Evolutionary conservation across 2,797 vertebrate genomes (phyloP).

Genomic region (Crypturellus tataupa): DNA sequence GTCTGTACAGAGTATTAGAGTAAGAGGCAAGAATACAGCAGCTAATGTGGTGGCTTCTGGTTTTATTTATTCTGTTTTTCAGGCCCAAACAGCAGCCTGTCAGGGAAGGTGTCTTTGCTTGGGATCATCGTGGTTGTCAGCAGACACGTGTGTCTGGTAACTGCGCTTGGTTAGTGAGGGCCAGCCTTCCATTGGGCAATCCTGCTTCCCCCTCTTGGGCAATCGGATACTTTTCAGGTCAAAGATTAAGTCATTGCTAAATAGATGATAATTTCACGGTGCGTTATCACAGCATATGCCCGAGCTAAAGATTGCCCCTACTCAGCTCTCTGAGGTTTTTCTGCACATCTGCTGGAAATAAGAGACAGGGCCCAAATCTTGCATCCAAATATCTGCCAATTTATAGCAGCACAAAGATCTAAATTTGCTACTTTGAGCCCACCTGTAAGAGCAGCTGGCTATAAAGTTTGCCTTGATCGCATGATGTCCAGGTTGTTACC

Average conservation of each 20-base stretch:
- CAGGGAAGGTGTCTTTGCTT: constrained; percentile 49
- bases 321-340: background rate
- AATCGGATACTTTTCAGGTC: constrained; percentile 27
- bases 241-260: constrained; percentile 19
- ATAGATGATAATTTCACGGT: constrained; percentile 8
- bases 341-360: background rate
- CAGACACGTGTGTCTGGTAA: constrained; percentile 23
- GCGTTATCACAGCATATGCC: background rate
- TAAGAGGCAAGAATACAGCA: constrained; percentile 67
- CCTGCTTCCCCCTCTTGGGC: background rate
- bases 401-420: background rate
- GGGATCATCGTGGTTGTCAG: constrained; percentile 40
- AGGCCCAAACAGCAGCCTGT: constrained; percentile 64
- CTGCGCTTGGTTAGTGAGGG: constrained; percentile 33
- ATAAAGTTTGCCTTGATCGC: background rate
- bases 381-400: background rate
- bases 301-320: background rate
- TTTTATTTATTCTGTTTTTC: constrained; percentile 69
- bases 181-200: constrained; percentile 23
- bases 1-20: constrained; percentile 48
- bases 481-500: background rate
- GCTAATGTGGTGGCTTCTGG: constrained; percentile 49
- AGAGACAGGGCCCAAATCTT: background rate
- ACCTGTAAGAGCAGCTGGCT: background rate
- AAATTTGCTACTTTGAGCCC: background rate